These are phyloP conservation scores for Calvadosia cruxmelitensis DNA, from an alignment of 30 jellyfish, hydroid and myxozoan species.

Conservation along the genomic window DNA sequence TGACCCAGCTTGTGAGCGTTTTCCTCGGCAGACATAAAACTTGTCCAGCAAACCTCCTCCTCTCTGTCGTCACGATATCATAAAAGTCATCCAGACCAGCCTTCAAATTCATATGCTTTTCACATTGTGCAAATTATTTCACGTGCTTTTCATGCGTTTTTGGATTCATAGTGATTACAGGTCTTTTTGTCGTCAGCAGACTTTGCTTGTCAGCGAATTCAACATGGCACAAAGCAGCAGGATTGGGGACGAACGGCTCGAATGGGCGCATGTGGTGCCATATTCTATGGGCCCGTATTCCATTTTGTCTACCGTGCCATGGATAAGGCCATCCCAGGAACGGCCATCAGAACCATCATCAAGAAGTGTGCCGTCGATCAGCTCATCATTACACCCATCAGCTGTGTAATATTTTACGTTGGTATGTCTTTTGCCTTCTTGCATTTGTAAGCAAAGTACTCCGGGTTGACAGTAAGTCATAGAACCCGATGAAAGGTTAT, in stretches of 20 bases:
- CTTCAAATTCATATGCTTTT: no score
- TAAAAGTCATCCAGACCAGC: no score
- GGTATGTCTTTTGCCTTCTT: constrained; percentile 60
- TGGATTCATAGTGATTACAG: no score
- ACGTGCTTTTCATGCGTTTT: no score
- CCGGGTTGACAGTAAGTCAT: no score
- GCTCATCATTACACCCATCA: constrained; percentile 23
- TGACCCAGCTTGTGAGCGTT: no score
- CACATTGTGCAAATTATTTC: no score
- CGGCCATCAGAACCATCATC: constrained; percentile 30
- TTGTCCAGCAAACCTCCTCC: no score
- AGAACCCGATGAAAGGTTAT: no score
- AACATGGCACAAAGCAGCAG: constrained; percentile 28
- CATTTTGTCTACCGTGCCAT: constrained; percentile 36
- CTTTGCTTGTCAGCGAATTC: constrained; percentile 44
- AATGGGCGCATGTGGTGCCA: constrained; percentile 49
- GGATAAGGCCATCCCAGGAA: constrained; percentile 44
- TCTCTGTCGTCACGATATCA: no score
- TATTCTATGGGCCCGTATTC: constrained; percentile 46
- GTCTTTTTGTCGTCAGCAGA: constrained; percentile 49
- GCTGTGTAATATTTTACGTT: constrained; percentile 24
- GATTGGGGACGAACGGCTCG: constrained; percentile 61
- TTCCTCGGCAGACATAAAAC: no score
- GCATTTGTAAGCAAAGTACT: no score
- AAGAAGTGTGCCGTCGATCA: constrained; percentile 40